Conservation (phyloP, 2,797 vertebrate genomes). For the Taenioides sp. region DNA sequence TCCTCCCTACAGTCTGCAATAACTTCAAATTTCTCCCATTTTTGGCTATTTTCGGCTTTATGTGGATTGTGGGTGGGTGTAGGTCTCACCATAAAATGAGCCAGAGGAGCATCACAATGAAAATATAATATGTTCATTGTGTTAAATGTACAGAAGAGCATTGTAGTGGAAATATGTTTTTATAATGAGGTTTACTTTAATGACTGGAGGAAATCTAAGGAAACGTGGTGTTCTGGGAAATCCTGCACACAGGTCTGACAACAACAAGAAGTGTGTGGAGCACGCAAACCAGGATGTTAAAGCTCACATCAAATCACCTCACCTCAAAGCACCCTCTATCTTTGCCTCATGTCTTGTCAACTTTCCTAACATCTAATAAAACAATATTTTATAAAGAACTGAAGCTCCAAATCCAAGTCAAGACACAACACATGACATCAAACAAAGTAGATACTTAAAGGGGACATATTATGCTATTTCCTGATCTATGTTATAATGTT, state of each 20-base stretch:
- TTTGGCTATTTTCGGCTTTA: not conserved
- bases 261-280: not conserved
- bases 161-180: not conserved
- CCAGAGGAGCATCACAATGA: not conserved
- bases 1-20: not conserved
- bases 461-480: too few relatives aligned
- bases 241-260: not conserved
- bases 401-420: too few relatives aligned
- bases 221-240: slow-evolving; percentile 2
- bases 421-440: too few relatives aligned
- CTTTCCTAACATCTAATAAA: not conserved
- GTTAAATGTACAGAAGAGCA: not conserved
- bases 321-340: not conserved
- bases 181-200: not conserved
- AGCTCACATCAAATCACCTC: not conserved
- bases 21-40: not conserved
- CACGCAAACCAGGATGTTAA: not conserved
- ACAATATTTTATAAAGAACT: not conserved
- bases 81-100: not conserved
- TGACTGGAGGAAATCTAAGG: not conserved
- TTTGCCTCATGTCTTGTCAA: not conserved
- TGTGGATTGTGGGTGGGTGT: not conserved
- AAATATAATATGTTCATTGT: not conserved
- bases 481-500: too few relatives aligned
- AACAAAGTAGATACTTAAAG: not conserved